phyloP scores from a whole-genome alignment of 2,888 invertebrate species.

The Drosophila colorata region DNA sequence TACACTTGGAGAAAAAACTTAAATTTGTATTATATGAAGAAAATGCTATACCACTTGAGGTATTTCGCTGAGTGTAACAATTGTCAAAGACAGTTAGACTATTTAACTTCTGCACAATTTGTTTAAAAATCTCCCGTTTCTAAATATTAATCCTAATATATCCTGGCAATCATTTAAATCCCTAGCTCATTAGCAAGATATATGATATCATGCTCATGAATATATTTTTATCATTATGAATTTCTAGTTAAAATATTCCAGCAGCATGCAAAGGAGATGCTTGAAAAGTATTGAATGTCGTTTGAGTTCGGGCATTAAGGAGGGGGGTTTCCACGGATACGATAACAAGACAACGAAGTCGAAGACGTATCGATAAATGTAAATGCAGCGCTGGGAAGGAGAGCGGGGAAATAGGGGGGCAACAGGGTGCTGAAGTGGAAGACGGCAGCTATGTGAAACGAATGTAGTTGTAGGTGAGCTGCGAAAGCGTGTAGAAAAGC shows the following conservation, averaged over 20 bases:
- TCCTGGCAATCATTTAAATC: neutral
- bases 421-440: slow-evolving; percentile 2
- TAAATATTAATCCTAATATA: neutral
- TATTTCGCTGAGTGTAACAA: too few species aligned
- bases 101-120: neutral
- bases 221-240: slow-evolving; percentile 2
- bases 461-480: slow-evolving; percentile 54
- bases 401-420: neutral
- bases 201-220: slow-evolving; percentile 4
- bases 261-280: neutral
- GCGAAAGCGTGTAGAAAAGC: slow-evolving; percentile 39
- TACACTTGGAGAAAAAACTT: too few species aligned
- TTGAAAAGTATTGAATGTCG: slow-evolving; percentile 1
- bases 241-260: slow-evolving; percentile 1
- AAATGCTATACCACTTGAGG: too few species aligned
- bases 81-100: too few species aligned
- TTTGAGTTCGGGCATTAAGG: neutral
- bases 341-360: slow-evolving; percentile 29
- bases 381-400: slow-evolving; percentile 56
- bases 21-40: too few species aligned
- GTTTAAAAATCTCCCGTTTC: too few species aligned
- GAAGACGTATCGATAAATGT: slow-evolving; percentile 75
- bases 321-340: slow-evolving; percentile 1
- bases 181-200: slow-evolving; percentile 3
- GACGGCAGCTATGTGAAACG: slow-evolving; percentile 25